Base-by-base conservation (phyloP, 2,888 invertebrate genomes). In the Pristionchus exspectatus region DNA sequence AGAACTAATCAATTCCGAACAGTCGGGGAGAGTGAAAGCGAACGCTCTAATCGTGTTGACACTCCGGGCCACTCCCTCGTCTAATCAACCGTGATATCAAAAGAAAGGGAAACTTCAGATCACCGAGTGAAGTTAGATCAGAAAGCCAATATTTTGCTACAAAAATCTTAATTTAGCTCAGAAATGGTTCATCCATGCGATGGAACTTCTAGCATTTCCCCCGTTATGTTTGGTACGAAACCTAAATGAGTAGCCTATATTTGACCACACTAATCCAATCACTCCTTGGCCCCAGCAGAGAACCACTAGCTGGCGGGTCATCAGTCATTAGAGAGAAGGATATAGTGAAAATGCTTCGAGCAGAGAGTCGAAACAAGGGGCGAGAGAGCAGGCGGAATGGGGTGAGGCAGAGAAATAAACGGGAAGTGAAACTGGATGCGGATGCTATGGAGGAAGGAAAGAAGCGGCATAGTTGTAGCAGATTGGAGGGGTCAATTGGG, bases 21-120 rank as follows among this genome's bases (percentile, higher is more conserved):
- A 14, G 21, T 24, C 69, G 69, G 24, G 72, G 33, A 33, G 30
- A 30, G 72, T 18, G 72, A 33, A 33, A 33, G 72, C 72, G 72
- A 72, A 72, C 72, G 33, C 81, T 44, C 81, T 81, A 81, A 81
- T 81, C 81, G 50, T 54, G 54, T 81, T 54, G 50, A 54, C 81
- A 81, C 38, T 54, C 81, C 12, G 4, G n/a, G 3, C 81, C 50
- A 81, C 81, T 54, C 44, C 81, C 44, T n/a, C 81, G 38, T 77
- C 74, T 44, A 74, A 74, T 74, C 74, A 44, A 63, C 16, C 74
- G 38, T 74, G 74, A 21, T 63, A 74, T 24, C 21, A 21, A 74
- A 38, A 38, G 74, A 74, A 38, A 74, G 63, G 24, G 63, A 63
- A 63, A 63, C 63, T n/a, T n/a, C 63, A 63, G 63, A 63, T n/a